Evolutionary conservation across 2,113 vertebrate genomes (phyloP).

Genomic region (Python bivittatus): DNA sequence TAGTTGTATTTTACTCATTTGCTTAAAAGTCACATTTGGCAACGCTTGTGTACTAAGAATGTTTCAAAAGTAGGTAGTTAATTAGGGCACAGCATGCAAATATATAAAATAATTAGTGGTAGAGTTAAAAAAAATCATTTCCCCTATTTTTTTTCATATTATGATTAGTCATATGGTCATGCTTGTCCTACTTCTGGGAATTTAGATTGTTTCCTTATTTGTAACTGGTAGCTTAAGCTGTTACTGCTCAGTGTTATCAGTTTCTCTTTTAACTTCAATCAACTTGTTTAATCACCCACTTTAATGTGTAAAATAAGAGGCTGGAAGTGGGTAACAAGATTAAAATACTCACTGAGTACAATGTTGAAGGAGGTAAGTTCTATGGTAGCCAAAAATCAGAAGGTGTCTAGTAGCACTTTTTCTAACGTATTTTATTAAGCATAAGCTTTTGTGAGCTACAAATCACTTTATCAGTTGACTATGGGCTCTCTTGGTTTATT

Average conservation of each 20-base stretch:
- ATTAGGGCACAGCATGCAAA: conserved; percentile 16
- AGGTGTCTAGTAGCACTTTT: too few relatives aligned
- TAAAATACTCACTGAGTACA: neutral
- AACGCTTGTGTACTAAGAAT: conserved; percentile 56
- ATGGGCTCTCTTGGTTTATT: too few relatives aligned
- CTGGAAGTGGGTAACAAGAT: neutral
- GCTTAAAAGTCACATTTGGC: conserved; percentile 62
- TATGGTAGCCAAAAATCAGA: too few relatives aligned
- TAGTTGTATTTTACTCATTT: conserved; percentile 59
- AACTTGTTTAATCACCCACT: neutral
- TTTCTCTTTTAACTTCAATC: neutral
- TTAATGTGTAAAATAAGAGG: neutral
- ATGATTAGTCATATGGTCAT: neutral
- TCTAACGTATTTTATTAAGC: too few relatives aligned
- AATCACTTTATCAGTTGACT: too few relatives aligned
- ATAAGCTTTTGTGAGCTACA: too few relatives aligned
- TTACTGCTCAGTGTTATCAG: neutral
- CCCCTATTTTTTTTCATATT: neutral
- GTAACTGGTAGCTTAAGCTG: neutral
- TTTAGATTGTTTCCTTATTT: neutral
- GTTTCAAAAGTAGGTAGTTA: conserved; percentile 57
- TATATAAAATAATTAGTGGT: neutral
- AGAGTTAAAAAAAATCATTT: neutral
- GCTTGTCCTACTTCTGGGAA: neutral
- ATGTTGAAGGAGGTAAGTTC: too few relatives aligned